Conservation (phyloP, 2,797 vertebrate species). For the Syndactyla subalaris region DNA sequence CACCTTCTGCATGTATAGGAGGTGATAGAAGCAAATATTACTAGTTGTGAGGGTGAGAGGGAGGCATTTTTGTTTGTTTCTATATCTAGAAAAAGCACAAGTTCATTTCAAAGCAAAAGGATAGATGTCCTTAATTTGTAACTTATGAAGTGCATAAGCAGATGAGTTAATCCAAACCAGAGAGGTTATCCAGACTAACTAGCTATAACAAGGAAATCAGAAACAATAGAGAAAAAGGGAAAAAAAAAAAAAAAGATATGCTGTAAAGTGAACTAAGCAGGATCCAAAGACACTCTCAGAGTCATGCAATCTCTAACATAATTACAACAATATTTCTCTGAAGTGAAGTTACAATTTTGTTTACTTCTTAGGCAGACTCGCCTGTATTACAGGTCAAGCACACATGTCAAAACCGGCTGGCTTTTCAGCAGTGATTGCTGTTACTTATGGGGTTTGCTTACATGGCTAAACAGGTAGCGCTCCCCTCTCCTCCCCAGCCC, state of each 20-base stretch:
- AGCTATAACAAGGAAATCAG: neutral
- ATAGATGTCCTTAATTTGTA: conserved; percentile 14
- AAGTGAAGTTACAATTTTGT: conserved; percentile 62
- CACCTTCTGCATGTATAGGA: neutral
- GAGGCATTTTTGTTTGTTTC: neutral
- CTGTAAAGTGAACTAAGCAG: neutral
- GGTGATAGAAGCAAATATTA: neutral
- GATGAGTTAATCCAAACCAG: conserved; percentile 27
- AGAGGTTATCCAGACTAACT: conserved; percentile 37
- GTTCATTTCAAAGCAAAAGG: conserved; percentile 28
- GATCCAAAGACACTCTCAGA: conserved; percentile 12
- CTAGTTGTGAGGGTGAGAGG: neutral
- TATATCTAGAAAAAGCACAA: neutral
- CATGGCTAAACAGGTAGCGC: conserved; percentile 55
- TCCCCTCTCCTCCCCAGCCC: neutral
- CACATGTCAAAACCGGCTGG: conserved; percentile 27
- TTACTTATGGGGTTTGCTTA: conserved; percentile 68
- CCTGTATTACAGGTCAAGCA: conserved; percentile 63
- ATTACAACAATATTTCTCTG: conserved; percentile 68
- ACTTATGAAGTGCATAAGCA: neutral
- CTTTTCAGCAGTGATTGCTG: conserved; percentile 35
- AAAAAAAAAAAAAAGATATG: neutral
- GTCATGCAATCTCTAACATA: conserved; percentile 37
- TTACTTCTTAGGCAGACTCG: conserved; percentile 63
- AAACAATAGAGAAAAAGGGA: neutral